phyloP scores from a whole-genome alignment of 2,888 invertebrate species.

The Nowickia ferox region DNA sequence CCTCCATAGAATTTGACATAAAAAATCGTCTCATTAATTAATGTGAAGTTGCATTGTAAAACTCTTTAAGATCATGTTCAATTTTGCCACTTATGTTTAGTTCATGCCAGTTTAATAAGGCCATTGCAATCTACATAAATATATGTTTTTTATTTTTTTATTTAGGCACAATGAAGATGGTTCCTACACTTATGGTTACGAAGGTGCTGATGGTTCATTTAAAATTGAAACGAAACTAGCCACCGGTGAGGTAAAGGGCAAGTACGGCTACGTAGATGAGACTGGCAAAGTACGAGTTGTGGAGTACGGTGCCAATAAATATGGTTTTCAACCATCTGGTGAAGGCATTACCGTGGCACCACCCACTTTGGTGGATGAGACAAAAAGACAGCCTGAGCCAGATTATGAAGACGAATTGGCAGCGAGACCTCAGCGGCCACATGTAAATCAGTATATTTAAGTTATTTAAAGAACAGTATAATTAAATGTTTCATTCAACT shows the following conservation, averaged over 20 bases:
- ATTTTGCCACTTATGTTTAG: too few species aligned
- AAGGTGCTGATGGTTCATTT: conserved; percentile 93
- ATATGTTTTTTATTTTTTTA: background rate
- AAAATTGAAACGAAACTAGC: conserved; percentile 94
- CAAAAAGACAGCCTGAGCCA: conserved; percentile 81
- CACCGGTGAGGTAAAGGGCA: conserved; percentile 93
- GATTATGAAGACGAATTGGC: conserved; percentile 83
- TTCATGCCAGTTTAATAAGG: too few species aligned
- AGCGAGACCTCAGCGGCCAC: conserved; percentile 79
- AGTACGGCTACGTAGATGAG: conserved; percentile 95
- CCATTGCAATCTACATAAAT: too few species aligned
- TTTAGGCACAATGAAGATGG: conserved; percentile 93
- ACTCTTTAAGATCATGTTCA: too few species aligned
- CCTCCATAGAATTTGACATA: too few species aligned
- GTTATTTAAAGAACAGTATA: background rate
- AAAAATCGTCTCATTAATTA: too few species aligned
- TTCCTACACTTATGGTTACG: conserved; percentile 95
- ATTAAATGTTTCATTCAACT: background rate
- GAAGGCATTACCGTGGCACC: conserved; percentile 92
- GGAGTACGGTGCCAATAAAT: conserved; percentile 94
- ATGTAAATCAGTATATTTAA: conserved; percentile 75
- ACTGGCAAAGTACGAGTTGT: conserved; percentile 91
- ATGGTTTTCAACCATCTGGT: conserved; percentile 93
- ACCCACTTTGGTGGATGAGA: conserved; percentile 85
- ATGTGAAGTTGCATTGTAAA: too few species aligned